Evolutionary conservation across 2,888 invertebrate species (phyloP), one percentile per base, ranked within the genome.

Genomic region (Adelphocoris suturalis): DNA sequence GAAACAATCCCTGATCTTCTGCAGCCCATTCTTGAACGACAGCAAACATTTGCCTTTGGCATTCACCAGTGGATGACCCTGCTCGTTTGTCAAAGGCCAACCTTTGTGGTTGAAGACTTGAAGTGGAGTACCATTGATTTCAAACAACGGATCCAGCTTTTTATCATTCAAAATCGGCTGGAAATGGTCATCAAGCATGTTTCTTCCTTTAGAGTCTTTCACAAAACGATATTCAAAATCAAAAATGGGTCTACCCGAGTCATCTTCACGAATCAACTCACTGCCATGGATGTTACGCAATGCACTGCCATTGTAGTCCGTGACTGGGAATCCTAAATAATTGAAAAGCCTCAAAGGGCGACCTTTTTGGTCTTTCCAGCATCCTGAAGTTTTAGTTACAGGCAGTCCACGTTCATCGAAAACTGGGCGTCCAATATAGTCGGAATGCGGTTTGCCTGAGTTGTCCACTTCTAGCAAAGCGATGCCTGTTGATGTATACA

Each of bases 341-440:
- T 90, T 90, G 84, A 88, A 91, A 9, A 91, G 81, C 28, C 90
- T 75, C 23, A 86, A 82, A 82, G 91, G 89, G 7, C 61, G 85
- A 28, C 86, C 90, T 52, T 76, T 86, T 47, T 28, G 68, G 68
- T 90, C 89, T 23, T 85, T 88, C 91, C 91, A 91, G 14, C 76
- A 28, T 12, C 86, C 86, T 9, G 89, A 90, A 7, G 85, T 85
- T 57, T 88, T 89, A 4, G 90, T 28, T 11, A 90, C 80, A 13
- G 91, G 91, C 19, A 91, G 75, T 52, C 91, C 91, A 11, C 80
- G 81, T 16, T 78, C 48, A 55, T 91, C 91, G 16, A 90, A 91
- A 0, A 91, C 52, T 0, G 91, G 90, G 9, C 90, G 90, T 2
- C 91, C 91, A 0, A 89, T 55, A 48, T 52, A 86, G 28, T 91